Conservation (phyloP, 2,113 vertebrate species). For the Tetrao urogallus region DNA sequence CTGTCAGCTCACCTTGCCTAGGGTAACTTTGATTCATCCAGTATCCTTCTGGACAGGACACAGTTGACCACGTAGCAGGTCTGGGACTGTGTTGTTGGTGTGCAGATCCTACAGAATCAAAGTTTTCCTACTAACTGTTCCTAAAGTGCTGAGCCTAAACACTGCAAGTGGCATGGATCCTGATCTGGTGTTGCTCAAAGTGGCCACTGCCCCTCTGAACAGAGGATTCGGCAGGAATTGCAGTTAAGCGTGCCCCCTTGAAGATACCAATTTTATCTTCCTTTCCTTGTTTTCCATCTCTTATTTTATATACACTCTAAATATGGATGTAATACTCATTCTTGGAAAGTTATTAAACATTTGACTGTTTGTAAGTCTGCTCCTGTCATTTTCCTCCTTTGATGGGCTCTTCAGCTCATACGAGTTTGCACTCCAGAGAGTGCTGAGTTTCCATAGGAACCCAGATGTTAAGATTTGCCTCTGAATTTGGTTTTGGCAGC, state of each 20-base stretch:
- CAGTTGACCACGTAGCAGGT: constrained; percentile 11
- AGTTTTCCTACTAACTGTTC: constrained; percentile 21
- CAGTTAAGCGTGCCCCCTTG: constrained; percentile 24
- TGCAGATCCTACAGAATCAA: not conserved
- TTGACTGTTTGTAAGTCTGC: constrained; percentile 72
- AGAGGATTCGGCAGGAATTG: not conserved
- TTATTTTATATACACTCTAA: constrained; percentile 72
- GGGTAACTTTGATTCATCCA: constrained; percentile 35
- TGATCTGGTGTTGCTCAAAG: not conserved
- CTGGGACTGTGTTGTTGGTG: not conserved
- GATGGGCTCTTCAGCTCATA: not conserved
- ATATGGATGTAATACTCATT: constrained; percentile 57
- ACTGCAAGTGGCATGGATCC: not conserved
- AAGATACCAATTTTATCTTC: constrained; percentile 43
- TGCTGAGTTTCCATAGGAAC: not conserved
- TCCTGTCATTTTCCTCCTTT: not conserved
- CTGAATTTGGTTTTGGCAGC: not conserved
- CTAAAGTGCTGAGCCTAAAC: constrained; percentile 8
- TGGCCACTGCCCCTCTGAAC: not conserved
- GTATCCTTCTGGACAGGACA: constrained; percentile 34
- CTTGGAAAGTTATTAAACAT: constrained; percentile 77
- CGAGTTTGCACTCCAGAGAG: not conserved
- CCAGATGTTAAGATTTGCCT: not conserved
- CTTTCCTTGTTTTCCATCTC: constrained; percentile 59
- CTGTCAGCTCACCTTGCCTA: constrained; percentile 53